These are phyloP conservation scores for Entelurus aequoreus DNA, from an alignment of 2,113 vertebrate species.

Conservation along the genomic window DNA sequence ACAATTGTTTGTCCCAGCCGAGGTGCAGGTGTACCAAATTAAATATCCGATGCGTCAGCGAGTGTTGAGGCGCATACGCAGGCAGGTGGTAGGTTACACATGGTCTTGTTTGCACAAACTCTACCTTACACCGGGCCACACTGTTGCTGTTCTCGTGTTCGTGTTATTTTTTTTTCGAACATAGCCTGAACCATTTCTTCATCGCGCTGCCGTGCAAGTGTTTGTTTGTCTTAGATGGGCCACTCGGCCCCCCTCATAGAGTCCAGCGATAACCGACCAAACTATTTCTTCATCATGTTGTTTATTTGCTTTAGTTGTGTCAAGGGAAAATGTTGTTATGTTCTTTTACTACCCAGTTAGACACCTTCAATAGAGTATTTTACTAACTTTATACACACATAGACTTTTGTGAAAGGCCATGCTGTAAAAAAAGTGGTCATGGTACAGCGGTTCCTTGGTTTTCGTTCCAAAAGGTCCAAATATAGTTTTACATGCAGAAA, in stretches of 20 bases:
- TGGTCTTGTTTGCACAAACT: slow-evolving; percentile 9
- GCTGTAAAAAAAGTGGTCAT: no score
- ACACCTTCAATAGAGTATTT: not conserved
- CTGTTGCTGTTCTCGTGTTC: slow-evolving; percentile 33
- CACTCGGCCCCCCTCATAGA: slow-evolving; percentile 33
- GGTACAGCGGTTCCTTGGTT: no score
- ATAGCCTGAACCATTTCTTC: slow-evolving; percentile 45
- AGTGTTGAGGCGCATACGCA: slow-evolving; percentile 17
- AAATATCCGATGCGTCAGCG: not conserved
- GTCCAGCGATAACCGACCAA: slow-evolving; percentile 7
- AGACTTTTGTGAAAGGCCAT: no score
- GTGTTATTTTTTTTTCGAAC: slow-evolving; percentile 49
- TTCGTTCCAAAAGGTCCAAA: no score
- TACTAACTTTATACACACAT: not conserved
- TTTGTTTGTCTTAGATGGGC: slow-evolving; percentile 62
- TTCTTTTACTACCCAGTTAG: not conserved
- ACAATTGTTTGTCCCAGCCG: no score
- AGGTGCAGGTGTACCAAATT: not conserved
- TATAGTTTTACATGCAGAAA: no score
- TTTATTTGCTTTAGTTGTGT: not conserved
- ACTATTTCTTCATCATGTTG: not conserved
- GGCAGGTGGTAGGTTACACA: slow-evolving; percentile 31
- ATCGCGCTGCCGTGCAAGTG: slow-evolving; percentile 41
- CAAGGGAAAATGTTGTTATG: not conserved
- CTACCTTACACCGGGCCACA: slow-evolving; percentile 23